These are phyloP conservation scores for Muraenolepis orangiensis DNA, from an alignment of 2,797 vertebrate genomes.

Conservation along the genomic window DNA sequence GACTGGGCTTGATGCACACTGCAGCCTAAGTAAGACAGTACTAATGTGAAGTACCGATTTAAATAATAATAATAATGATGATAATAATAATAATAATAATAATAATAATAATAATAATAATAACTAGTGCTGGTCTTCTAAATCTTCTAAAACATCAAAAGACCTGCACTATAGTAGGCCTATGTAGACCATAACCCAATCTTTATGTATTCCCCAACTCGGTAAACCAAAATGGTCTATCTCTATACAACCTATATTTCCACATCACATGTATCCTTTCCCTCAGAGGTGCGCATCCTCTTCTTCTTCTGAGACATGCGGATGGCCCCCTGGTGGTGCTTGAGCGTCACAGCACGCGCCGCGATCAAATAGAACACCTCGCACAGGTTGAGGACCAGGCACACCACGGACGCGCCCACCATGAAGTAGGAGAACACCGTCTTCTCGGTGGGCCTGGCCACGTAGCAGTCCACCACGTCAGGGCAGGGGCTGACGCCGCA, in stretches of 20 bases:
- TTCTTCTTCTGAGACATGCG: conserved; percentile 1
- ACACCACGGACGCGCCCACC: conserved; percentile 84
- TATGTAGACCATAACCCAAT: background rate
- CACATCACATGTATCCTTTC: background rate
- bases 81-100: too few relatives aligned
- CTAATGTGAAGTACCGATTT: background rate
- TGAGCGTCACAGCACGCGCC: conserved; percentile 60
- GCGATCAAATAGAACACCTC: conserved; percentile 89
- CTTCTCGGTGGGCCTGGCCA: conserved; percentile 88
- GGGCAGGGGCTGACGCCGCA: conserved; percentile 82
- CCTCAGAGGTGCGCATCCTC: background rate
- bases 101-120: too few relatives aligned
- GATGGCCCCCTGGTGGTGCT: conserved; percentile 36
- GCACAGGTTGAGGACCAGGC: conserved; percentile 83
- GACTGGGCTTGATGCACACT: background rate
- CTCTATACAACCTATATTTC: too few relatives aligned
- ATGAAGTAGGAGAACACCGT: conserved; percentile 92
- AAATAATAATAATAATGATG: too few relatives aligned
- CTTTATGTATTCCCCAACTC: background rate
- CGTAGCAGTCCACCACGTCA: conserved; percentile 86
- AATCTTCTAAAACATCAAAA: too few relatives aligned
- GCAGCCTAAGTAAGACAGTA: background rate
- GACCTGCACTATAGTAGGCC: background rate
- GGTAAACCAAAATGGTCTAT: background rate
- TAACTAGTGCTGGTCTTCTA: too few relatives aligned